phyloP scores from a whole-genome alignment of 2,113 vertebrate species.

The Tragelaphus scriptus region DNA sequence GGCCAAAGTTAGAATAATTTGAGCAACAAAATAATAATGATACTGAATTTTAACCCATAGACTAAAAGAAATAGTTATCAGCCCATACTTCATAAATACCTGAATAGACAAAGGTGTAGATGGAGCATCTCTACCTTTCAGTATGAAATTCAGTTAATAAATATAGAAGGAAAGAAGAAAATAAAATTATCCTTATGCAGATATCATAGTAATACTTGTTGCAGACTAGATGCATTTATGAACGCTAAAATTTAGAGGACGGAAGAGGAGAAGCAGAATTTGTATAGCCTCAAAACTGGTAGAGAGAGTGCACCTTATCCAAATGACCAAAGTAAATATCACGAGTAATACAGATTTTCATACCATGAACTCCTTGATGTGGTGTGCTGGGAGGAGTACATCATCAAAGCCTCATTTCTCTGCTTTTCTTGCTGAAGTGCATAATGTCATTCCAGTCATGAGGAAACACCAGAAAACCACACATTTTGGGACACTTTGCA shows the following conservation, averaged over 20 bases:
- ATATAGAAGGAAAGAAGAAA: not conserved
- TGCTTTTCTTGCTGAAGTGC: not conserved
- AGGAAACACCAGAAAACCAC: not conserved
- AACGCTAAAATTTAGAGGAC: not conserved
- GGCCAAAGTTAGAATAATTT: not conserved
- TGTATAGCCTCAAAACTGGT: not conserved
- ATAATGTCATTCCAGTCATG: not conserved
- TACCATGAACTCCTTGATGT: not conserved
- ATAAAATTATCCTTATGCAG: not conserved
- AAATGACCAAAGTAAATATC: not conserved
- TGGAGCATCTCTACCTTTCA: not conserved
- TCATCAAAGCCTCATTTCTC: not conserved
- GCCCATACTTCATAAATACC: not conserved
- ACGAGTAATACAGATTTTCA: not conserved
- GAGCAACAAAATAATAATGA: not conserved
- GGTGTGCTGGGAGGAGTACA: not conserved
- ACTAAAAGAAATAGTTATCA: not conserved
- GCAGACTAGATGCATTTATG: not conserved
- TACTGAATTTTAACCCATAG: not conserved
- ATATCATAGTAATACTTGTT: not conserved
- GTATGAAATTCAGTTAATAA: not conserved
- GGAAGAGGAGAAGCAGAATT: not conserved
- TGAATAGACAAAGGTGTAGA: not conserved
- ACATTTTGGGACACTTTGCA: not conserved
- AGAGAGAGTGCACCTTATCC: not conserved